Base-by-base conservation (phyloP, 2,888 invertebrate genomes). In the Andrena dorsata region DNA sequence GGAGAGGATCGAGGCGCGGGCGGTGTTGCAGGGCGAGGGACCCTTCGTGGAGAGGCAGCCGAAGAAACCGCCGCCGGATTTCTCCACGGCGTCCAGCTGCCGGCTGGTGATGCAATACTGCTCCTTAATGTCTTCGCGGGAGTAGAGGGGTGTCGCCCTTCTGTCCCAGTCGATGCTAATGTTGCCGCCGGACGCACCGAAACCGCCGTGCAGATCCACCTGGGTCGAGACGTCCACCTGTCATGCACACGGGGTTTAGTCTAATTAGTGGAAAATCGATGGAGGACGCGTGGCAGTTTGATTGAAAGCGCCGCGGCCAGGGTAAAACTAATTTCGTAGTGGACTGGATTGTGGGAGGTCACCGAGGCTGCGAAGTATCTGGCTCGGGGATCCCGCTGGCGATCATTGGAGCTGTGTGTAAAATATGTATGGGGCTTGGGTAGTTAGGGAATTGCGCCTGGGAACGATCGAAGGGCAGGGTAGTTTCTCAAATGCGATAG, bases 81-180 rank as follows among this genome's bases (percentile, higher is more conserved):
- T 95, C 91, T 98, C 98, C 91, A 98, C 95, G 90, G 97, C 96
- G 92, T 97, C 97, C 94, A 98, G 95, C 94, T 98, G 98, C 93
- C 98, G 96, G 94, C 97, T 97, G 93, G 97, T 98, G 95, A 98
- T 97, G 95, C 98, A 98, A 95, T 98, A 98, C 94, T 98, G 98
- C 93, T 98, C 98, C 89, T 97, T 96, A 94, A 98, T 98, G 95
- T 97, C 97, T 95, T 97, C 95, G 92, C 98, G 97, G 82, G 98
- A 98, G 95, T 98, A 98, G 91, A 97, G 94, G 68, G 95, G 95
- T 6, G 95, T 95, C 51, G 94, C 94, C 30, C 95, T 93, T 49
- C 94, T 91, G 61, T 93, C 91, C 93, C 92, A 93, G 76, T 93
- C 93, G 83, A 95, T 93, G 94, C 95, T 91, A 94, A 95, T 94